phyloP scores from a whole-genome alignment of 30 jellyfish, hydroid and myxozoan genomes.

The Haliclystus octoradiatus region DNA sequence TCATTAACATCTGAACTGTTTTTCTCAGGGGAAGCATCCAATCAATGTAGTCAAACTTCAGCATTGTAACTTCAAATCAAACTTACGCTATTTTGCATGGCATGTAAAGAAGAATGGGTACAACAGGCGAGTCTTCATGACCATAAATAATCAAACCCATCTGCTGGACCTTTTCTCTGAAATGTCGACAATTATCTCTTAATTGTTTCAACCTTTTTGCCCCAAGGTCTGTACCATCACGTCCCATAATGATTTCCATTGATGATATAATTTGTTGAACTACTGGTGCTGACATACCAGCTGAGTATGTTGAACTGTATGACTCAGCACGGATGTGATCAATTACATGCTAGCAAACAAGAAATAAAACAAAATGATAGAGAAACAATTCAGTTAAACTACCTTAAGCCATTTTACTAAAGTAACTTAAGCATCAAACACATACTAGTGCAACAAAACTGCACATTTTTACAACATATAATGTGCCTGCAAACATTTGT shows the following conservation, averaged over 20 bases:
- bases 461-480: no score
- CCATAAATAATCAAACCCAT: conserved; percentile 96
- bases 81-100: conserved; percentile 96
- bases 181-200: conserved; percentile 46
- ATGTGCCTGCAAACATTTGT: no score
- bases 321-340: conserved; percentile 86
- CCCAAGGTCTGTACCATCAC: conserved; percentile 67
- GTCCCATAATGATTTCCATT: conserved; percentile 86
- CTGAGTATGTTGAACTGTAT: conserved; percentile 79
- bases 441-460: no score
- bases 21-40: no score
- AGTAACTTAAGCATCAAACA: no score
- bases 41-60: no score
- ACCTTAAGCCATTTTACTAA: no score
- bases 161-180: conserved; percentile 59
- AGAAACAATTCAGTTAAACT: no score
- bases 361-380: neutral
- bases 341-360: conserved; percentile 44
- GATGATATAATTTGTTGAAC: conserved; percentile 79
- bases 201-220: conserved; percentile 39
- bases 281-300: conserved; percentile 96
- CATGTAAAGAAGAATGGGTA: conserved; percentile 82
- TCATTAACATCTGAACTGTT: no score
- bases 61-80: neutral
- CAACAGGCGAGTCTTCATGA: conserved; percentile 97